phyloP scores from a whole-genome alignment of 1,140 invertebrate species.

The Bombus polaris region DNA sequence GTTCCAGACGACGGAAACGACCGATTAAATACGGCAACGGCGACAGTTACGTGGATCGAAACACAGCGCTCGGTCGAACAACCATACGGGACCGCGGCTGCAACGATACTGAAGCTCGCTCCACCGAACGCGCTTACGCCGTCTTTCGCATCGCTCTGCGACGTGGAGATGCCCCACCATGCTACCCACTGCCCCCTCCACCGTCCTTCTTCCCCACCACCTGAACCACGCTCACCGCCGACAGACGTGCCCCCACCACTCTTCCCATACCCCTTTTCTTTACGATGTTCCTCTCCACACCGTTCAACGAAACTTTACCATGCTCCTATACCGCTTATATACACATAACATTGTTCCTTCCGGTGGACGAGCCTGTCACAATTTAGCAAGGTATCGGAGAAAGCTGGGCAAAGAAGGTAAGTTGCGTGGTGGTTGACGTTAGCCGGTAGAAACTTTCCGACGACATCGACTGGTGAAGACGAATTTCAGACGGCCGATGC shows the following conservation, averaged over 20 bases:
- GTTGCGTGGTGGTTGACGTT: not conserved
- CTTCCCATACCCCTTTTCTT: slow-evolving; percentile 48
- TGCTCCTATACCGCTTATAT: slow-evolving; percentile 42
- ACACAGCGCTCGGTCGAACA: slow-evolving; percentile 18
- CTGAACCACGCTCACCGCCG: slow-evolving; percentile 41
- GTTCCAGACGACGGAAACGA: not conserved
- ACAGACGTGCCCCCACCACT: slow-evolving; percentile 46
- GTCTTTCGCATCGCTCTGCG: slow-evolving; percentile 70
- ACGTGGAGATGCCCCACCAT: slow-evolving; percentile 68
- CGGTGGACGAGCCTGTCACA: slow-evolving; percentile 62
- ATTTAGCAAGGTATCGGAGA: slow-evolving; percentile 62
- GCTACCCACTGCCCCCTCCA: not conserved
- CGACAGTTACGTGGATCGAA: not conserved
- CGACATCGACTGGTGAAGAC: slow-evolving; percentile 24
- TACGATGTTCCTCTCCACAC: slow-evolving; percentile 10
- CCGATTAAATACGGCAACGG: not conserved
- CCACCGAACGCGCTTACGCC: slow-evolving; percentile 74
- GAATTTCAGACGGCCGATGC: slow-evolving; percentile 34
- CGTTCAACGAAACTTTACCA: slow-evolving; percentile 58
- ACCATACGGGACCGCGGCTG: slow-evolving; percentile 74
- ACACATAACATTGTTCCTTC: slow-evolving; percentile 62
- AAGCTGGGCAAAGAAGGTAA: slow-evolving; percentile 43
- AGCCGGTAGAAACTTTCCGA: slow-evolving; percentile 12
- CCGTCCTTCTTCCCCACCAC: not conserved
- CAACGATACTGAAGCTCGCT: slow-evolving; percentile 79